Conservation (phyloP, 2,113 vertebrate species). For the Nansenia antarctica region DNA sequence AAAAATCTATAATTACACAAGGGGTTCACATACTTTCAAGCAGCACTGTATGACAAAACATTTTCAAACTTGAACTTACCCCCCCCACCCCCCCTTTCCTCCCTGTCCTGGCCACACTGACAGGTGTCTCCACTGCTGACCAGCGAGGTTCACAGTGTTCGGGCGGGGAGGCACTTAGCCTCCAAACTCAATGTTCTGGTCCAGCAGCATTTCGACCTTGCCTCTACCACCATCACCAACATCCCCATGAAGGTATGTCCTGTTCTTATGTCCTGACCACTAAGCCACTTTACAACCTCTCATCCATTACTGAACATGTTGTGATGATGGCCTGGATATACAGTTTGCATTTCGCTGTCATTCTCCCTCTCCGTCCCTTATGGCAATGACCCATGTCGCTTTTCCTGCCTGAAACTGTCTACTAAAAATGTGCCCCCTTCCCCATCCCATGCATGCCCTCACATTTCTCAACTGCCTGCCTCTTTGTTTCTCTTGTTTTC, state of each 20-base stretch:
- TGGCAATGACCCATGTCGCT: neutral
- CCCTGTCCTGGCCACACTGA: no score
- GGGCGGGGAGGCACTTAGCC: constrained; percentile 91
- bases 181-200: constrained; percentile 95
- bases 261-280: constrained; percentile 11
- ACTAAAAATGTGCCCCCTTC: no score
- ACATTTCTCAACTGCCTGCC: neutral
- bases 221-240: constrained; percentile 98
- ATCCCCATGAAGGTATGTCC: constrained; percentile 96
- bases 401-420: neutral
- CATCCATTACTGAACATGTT: neutral
- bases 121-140: constrained; percentile 66
- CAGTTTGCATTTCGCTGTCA: no score
- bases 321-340: no score
- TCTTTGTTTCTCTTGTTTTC: no score
- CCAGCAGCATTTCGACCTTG: constrained; percentile 98
- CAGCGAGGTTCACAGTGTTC: constrained; percentile 96
- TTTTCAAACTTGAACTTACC: no score
- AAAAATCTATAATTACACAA: no score
- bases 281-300: neutral
- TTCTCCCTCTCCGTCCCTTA: neutral
- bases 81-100: no score
- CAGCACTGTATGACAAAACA: no score
- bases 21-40: no score
- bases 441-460: neutral